These are phyloP conservation scores for Puntigrus tetrazona DNA, from an alignment of 2,113 vertebrate species.

Conservation along the genomic window DNA sequence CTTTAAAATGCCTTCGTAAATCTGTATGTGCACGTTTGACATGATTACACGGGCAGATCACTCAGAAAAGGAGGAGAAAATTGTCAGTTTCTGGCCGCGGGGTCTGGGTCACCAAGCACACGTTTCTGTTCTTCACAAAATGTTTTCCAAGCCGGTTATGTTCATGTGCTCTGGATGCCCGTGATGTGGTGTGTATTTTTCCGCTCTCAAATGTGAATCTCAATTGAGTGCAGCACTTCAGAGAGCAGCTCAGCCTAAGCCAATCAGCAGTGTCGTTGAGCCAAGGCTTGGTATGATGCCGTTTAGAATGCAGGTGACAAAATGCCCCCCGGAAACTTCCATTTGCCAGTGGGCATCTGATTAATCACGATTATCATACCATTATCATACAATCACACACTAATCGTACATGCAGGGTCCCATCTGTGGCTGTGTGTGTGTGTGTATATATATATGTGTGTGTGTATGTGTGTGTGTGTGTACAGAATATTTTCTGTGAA, in stretches of 20 bases:
- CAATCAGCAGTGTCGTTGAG: slow-evolving; percentile 67
- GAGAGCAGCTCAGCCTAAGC: slow-evolving; percentile 63
- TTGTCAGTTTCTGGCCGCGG: neutral
- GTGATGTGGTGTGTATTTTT: slow-evolving; percentile 11
- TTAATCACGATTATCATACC: slow-evolving; percentile 89
- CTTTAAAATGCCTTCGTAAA: neutral
- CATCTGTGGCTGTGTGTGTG: slow-evolving; percentile 73
- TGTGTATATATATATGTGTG: slow-evolving; percentile 53
- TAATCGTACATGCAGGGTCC: slow-evolving; percentile 85
- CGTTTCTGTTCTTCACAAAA: slow-evolving; percentile 2
- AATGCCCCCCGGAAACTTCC: slow-evolving; percentile 79
- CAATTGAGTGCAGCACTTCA: neutral
- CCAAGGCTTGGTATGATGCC: slow-evolving; percentile 69
- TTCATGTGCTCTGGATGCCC: slow-evolving; percentile 11
- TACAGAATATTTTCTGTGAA: slow-evolving; percentile 44
- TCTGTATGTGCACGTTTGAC: neutral
- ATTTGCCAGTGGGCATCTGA: slow-evolving; percentile 84
- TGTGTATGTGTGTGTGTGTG: slow-evolving; percentile 41
- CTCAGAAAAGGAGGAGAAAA: neutral
- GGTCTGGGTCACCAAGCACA: neutral
- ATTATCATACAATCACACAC: slow-evolving; percentile 90
- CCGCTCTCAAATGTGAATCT: slow-evolving; percentile 28
- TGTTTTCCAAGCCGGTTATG: neutral
- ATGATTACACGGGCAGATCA: neutral
- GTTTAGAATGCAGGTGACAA: slow-evolving; percentile 88